Percentiles rank a stretch among this genome's conserved stretches.
Conservation (phyloP, 2,888 invertebrate species). For the Chymomyza fuscimana region DNA sequence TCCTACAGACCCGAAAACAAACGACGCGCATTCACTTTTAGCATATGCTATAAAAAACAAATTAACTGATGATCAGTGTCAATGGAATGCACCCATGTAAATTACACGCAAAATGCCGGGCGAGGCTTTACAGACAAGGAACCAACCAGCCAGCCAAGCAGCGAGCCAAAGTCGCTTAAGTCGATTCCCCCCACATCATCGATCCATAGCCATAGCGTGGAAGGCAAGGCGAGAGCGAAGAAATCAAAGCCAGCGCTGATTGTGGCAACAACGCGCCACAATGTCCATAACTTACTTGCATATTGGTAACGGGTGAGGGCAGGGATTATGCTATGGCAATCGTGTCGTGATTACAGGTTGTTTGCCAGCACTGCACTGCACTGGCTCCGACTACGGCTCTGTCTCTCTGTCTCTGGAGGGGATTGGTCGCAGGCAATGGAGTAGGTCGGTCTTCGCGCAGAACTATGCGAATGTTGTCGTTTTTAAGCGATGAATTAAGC, state of each 20-base stretch:
- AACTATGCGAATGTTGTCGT: conserved; percentile 74
- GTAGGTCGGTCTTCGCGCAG: neutral
- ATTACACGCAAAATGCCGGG: conserved; percentile 40
- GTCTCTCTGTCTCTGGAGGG: neutral
- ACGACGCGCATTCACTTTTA: conserved; percentile 76
- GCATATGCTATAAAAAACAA: conserved; percentile 70
- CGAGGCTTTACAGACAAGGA: conserved; percentile 4
- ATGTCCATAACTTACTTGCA: conserved; percentile 41
- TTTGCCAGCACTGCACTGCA: conserved; percentile 40
- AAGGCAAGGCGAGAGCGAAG: conserved; percentile 18
- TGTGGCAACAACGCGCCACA: conserved; percentile 11
- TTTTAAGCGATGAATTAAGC: conserved; percentile 77
- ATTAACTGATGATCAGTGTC: conserved; percentile 78
- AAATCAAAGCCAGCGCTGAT: conserved; percentile 33
- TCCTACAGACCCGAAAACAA: conserved; percentile 76
- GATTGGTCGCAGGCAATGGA: conserved; percentile 1
- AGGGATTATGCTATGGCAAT: conserved; percentile 22
- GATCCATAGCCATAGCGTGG: no score
- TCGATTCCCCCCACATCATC: no score
- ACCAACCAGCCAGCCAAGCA: conserved; percentile 4
- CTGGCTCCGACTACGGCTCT: no score
- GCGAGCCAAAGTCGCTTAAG: neutral
- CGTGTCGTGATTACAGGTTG: conserved; percentile 74
- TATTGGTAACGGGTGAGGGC: neutral
- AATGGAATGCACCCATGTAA: conserved; percentile 78